Evolutionary conservation across 2,113 vertebrate genomes (phyloP).

Genomic region (Ariopsis seemanni): DNA sequence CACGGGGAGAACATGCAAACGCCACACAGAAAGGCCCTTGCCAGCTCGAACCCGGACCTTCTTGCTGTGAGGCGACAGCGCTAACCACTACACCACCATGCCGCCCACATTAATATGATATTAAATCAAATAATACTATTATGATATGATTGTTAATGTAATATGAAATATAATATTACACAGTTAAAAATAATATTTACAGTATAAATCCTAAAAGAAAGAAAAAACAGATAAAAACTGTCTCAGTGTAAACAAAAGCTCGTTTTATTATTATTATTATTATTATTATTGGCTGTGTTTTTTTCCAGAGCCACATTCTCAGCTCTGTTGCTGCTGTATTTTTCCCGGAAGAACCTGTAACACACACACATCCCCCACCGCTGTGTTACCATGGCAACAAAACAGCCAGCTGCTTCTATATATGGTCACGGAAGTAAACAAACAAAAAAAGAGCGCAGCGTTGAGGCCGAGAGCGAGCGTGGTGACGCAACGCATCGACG

Average conservation of each 20-base stretch:
- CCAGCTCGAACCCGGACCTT: too few species aligned
- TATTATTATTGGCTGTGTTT: neutral
- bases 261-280: too few species aligned
- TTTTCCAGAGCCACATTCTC: neutral
- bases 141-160: too few species aligned
- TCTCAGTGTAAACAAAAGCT: neutral
- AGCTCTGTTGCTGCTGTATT: neutral
- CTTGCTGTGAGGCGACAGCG: too few species aligned
- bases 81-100: too few species aligned
- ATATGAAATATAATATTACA: neutral
- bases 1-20: too few species aligned
- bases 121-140: too few species aligned
- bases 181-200: neutral
- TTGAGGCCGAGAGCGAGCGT: neutral
- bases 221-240: neutral
- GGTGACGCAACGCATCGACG: conserved; percentile 12
- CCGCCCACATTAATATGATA: too few species aligned
- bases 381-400: conserved; percentile 67
- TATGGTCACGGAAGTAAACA: conserved; percentile 67
- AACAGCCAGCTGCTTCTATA: conserved; percentile 66
- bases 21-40: too few species aligned
- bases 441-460: neutral
- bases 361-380: neutral
- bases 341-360: conserved; percentile 2
- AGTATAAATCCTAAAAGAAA: neutral